Conservation (phyloP, 2,797 vertebrate species). For the Clarias laeviceps region DNA sequence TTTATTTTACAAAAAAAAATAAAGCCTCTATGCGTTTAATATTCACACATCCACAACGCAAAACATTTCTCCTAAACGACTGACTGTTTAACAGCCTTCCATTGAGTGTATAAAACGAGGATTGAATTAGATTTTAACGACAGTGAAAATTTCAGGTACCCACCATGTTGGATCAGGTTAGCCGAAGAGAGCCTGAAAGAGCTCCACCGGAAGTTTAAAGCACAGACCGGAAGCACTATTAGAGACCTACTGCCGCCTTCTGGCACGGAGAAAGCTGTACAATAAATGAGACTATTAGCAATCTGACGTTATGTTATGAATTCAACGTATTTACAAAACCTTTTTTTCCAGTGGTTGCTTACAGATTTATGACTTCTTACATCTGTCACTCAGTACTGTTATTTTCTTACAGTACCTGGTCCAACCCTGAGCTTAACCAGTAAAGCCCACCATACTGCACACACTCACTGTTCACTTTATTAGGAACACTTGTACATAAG, state of each 20-base stretch:
- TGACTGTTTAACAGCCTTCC: accelerated
- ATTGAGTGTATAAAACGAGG: slow-evolving; percentile 5
- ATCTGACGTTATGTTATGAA: too few species aligned
- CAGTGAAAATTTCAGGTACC: slow-evolving; percentile 54
- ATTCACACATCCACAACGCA: not conserved
- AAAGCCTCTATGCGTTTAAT: not conserved
- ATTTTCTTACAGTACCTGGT: not conserved
- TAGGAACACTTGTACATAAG: not conserved
- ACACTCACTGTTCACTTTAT: not conserved
- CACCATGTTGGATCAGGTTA: slow-evolving; percentile 84
- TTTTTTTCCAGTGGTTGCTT: too few species aligned
- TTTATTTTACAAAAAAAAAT: not conserved
- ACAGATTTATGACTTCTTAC: not conserved
- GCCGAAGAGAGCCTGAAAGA: slow-evolving; percentile 73
- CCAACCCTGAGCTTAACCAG: not conserved
- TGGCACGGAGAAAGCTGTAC: not conserved
- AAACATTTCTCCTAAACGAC: not conserved
- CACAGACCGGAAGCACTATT: not conserved
- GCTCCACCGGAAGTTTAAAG: slow-evolving; percentile 66
- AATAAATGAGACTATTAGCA: not conserved
- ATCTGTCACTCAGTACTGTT: not conserved
- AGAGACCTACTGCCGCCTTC: not conserved
- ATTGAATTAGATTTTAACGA: slow-evolving; percentile 59
- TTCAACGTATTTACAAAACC: not conserved
- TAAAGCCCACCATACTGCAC: not conserved